phyloP scores from a whole-genome alignment of 1,140 invertebrate species.

The Sesamia nonagrioides region DNA sequence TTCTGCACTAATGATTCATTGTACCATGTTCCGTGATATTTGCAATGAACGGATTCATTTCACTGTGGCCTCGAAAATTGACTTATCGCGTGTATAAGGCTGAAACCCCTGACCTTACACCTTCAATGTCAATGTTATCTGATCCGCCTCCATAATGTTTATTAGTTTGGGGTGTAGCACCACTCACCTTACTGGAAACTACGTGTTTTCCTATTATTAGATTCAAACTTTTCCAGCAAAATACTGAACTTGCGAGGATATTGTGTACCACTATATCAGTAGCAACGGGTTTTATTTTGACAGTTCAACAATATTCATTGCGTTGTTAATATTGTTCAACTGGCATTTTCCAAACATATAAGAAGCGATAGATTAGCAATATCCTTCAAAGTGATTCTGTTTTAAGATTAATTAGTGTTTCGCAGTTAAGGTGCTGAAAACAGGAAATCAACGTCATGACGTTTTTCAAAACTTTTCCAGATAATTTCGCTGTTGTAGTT shows the following conservation, averaged over 20 bases:
- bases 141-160: constrained; percentile 52
- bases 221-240: not conserved
- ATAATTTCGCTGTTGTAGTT: constrained; percentile 14
- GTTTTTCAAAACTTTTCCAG: constrained; percentile 4
- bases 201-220: constrained; percentile 27
- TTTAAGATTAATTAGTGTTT: no score
- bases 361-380: no score
- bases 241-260: no score
- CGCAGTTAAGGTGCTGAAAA: not conserved
- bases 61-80: constrained; percentile 66
- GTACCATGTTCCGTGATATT: constrained; percentile 27
- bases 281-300: no score
- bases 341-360: no score
- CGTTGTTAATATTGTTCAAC: no score
- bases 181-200: not conserved
- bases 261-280: no score
- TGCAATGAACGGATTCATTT: constrained; percentile 32
- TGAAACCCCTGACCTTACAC: constrained; percentile 60
- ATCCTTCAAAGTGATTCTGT: no score
- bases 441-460: not conserved
- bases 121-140: constrained; percentile 69
- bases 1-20: constrained; percentile 30
- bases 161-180: constrained; percentile 12
- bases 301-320: no score
- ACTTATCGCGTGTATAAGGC: constrained; percentile 69